A percentile compares a stretch with the other conserved stretches of the same genome.
Conservation (phyloP, 2,797 vertebrate species). For the Amphiprion clarkii region DNA sequence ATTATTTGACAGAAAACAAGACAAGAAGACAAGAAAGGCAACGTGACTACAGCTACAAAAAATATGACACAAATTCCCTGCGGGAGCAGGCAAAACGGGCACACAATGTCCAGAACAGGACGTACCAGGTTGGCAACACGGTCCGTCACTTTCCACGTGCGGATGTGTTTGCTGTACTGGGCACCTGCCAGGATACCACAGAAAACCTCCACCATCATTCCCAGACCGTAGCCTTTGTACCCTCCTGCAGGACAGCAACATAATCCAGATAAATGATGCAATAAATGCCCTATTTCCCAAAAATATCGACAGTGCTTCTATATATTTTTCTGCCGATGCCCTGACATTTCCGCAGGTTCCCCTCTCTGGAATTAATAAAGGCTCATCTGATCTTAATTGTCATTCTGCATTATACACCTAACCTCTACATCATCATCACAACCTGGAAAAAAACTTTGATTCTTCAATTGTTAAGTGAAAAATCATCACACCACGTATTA, state of each 20-base stretch:
- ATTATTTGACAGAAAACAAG: not conserved
- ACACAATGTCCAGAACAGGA: not conserved
- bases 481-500: no score
- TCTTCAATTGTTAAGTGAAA: no score
- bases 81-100: not conserved
- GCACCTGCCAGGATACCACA: conserved; percentile 85
- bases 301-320: no score
- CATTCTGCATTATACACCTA: no score
- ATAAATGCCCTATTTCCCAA: no score
- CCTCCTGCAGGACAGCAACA: conserved; percentile 74
- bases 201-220: conserved; percentile 87
- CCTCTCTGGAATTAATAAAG: no score
- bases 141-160: conserved; percentile 84
- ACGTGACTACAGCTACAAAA: not conserved
- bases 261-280: not conserved
- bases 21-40: no score
- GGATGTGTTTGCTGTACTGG: conserved; percentile 81
- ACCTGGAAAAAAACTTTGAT: not conserved
- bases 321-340: no score
- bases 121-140: conserved; percentile 81
- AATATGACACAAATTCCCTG: not conserved
- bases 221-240: conserved; percentile 86
- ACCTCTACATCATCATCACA: no score
- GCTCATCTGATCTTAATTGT: no score
- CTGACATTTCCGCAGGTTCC: not conserved